Evolutionary conservation across 2,113 vertebrate species (phyloP), one percentile per base, ranked within the genome.

Genomic region (Pterocles gutturalis): DNA sequence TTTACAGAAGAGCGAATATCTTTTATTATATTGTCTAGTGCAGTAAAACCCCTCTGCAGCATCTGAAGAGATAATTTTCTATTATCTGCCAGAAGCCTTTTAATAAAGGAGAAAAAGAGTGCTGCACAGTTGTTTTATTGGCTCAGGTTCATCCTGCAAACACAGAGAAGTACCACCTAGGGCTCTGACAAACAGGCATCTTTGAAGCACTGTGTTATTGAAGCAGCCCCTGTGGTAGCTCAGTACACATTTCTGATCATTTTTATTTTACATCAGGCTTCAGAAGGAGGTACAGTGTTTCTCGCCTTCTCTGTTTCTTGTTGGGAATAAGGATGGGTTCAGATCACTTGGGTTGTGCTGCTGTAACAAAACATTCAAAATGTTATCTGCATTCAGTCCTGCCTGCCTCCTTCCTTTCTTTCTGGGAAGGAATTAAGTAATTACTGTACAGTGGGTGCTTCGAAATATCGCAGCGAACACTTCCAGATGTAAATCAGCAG

Each of bases 41-140:
- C 19, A 83, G 62, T 93, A 95, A 95, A 95, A 36, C n/a, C 10
- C 18, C n/a, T 83, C 62, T 81, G 75, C 67, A 88, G 62, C 17
- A 48, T 86, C 49, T 96, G 90, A 90, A 83, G 83, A 83, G 62
- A 86, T 83, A 90, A 81, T 92, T 95, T 88, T 92, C 92, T 86
- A 66, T 92, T 89, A 80, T 92, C 76, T 90, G 41, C 70, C 60
- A 90, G 76, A 70, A 89, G 18, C 13, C 49, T 97, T 96, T 96
- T 90, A 96, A 93, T 94, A 93, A 92, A 90, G 49, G 58, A 88
- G 62, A 73, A 85, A 93, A 95, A 61, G 75, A 88, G 62, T 29
- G 45, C 66, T 80, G 54, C 79, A 83, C 83, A 77, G 75, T 92
- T 80, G 76, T 86, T 86, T 95, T 92, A 86, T 90, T 92, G 83